Conservation (phyloP, 2,888 invertebrate species). For the Calameuta pallipes region DNA sequence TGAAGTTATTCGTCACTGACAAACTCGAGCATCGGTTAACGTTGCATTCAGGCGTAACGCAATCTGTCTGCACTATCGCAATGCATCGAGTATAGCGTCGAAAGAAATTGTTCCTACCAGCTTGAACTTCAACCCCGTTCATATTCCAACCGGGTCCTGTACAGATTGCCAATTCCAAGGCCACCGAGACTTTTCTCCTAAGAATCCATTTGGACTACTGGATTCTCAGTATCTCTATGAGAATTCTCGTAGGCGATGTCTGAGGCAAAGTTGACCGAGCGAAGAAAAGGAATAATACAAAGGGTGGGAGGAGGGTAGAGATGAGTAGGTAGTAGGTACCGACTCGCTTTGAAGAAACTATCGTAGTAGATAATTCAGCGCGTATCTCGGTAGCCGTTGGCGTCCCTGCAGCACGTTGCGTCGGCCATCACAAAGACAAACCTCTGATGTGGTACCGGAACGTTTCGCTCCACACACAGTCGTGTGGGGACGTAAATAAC, state of each 20-base stretch:
- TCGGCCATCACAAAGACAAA: conserved; percentile 65
- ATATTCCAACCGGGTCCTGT: background rate
- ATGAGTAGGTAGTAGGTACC: conserved; percentile 28
- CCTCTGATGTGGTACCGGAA: conserved; percentile 54
- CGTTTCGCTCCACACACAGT: conserved; percentile 57
- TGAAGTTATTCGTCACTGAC: conserved; percentile 53
- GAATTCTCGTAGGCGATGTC: background rate
- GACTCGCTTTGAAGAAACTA: conserved; percentile 53
- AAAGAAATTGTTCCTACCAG: background rate
- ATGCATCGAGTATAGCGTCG: background rate
- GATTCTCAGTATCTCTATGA: background rate
- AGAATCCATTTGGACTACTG: background rate
- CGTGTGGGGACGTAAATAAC: conserved; percentile 31
- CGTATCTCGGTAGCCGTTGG: conserved; percentile 64
- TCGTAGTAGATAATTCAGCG: conserved; percentile 63
- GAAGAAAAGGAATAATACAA: conserved; percentile 11
- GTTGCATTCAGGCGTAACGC: conserved; percentile 41
- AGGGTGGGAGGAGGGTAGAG: conserved; percentile 13
- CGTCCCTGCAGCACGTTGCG: conserved; percentile 53
- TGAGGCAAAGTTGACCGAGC: conserved; percentile 8
- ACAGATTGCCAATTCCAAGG: background rate
- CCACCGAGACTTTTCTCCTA: background rate
- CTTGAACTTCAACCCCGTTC: background rate
- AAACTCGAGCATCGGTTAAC: conserved; percentile 47
- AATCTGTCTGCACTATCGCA: conserved; percentile 41